Conservation (phyloP, 2,888 invertebrate species). For the Abscondita cerata region DNA sequence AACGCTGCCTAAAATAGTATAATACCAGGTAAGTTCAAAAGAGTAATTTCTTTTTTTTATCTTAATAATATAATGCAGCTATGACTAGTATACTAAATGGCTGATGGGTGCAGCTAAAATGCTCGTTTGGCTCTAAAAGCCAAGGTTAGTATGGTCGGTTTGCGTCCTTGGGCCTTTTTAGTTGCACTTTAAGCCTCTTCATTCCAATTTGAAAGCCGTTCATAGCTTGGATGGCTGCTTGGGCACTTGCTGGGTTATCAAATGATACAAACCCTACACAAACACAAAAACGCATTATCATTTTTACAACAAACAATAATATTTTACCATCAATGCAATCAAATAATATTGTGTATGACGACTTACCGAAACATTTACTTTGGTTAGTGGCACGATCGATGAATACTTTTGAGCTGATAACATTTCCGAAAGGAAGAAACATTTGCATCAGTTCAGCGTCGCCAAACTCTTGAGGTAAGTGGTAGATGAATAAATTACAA, state of each 20-base stretch:
- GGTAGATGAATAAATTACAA: constrained; percentile 99
- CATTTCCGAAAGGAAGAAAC: constrained; percentile 99
- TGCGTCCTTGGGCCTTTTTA: constrained; percentile 98
- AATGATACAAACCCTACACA: constrained; percentile 96
- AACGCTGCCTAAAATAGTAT: constrained; percentile 40
- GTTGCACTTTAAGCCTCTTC: constrained; percentile 99
- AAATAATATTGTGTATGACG: constrained; percentile 10
- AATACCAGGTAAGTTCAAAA: constrained; percentile 33
- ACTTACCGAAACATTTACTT: constrained; percentile 99
- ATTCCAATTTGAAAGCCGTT: constrained; percentile 99
- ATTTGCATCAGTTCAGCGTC: constrained; percentile 99
- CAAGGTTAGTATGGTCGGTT: constrained; percentile 95
- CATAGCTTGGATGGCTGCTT: constrained; percentile 99
- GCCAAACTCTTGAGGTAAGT: constrained; percentile 99
- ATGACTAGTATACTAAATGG: constrained; percentile 46
- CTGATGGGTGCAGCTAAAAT: constrained; percentile 37
- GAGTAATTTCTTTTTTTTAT: constrained; percentile 13
- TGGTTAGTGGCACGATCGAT: constrained; percentile 99
- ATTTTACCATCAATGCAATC: background rate
- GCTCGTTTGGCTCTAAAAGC: constrained; percentile 53
- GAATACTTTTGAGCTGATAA: constrained; percentile 99
- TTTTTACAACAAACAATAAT: background rate
- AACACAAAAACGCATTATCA: constrained; percentile 14
- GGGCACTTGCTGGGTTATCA: constrained; percentile 98
- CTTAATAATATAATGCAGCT: constrained; percentile 38